Evolutionary conservation across 30 jellyfish, hydroid and myxozoan species (phyloP).

Genomic region (Chrysaora quinquecirrha): DNA sequence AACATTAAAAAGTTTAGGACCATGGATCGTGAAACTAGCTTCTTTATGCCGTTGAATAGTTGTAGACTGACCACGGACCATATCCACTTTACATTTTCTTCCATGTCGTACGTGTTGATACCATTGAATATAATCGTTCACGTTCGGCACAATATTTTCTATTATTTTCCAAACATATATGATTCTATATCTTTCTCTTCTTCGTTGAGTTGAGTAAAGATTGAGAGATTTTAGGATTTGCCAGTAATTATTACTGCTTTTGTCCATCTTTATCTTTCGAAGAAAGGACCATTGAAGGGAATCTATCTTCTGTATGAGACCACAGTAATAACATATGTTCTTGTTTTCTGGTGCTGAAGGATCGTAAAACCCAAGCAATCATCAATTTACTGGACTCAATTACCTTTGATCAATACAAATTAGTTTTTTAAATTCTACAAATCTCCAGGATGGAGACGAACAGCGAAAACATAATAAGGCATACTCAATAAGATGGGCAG

Average conservation of each 20-base stretch:
- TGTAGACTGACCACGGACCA: slow-evolving; percentile 1
- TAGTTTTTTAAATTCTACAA: no score
- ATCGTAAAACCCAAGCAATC: background rate
- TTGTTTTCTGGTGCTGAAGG: background rate
- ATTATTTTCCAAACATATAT: background rate
- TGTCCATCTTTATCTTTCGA: background rate
- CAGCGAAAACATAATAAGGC: no score
- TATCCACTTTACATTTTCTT: background rate
- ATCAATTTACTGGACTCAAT: background rate
- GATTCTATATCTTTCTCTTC: background rate
- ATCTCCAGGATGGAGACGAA: no score
- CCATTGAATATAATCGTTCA: background rate
- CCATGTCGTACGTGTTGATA: background rate
- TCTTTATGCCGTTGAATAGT: background rate
- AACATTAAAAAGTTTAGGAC: background rate
- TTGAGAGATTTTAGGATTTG: background rate
- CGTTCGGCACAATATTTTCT: background rate
- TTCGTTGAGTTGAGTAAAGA: background rate
- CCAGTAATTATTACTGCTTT: background rate
- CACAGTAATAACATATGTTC: background rate
- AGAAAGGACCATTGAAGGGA: background rate
- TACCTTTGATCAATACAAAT: background rate
- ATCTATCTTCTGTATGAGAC: background rate
- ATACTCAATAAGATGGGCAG: no score
- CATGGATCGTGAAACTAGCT: background rate